Evolutionary conservation across 2,888 invertebrate species (phyloP).

Genomic region (Prionchulus punctatus): DNA sequence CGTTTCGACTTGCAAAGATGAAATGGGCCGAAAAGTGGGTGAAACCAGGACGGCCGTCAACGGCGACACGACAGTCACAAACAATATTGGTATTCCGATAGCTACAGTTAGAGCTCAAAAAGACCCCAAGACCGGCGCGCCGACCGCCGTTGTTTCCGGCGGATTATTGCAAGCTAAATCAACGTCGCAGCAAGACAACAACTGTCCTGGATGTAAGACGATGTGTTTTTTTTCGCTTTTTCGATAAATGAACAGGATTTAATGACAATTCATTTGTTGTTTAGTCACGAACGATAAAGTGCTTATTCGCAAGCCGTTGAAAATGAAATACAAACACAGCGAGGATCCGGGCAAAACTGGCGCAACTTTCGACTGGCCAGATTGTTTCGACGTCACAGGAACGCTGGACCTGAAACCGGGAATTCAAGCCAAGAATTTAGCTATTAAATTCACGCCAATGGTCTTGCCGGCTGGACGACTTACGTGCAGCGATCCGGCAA

Average conservation of each 20-base stretch:
- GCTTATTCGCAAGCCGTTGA: neutral
- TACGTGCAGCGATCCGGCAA: neutral
- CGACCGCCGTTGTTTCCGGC: neutral
- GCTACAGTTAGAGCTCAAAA: neutral
- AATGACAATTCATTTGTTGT: neutral
- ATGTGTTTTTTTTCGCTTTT: neutral
- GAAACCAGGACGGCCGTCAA: neutral
- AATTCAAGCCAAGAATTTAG: neutral
- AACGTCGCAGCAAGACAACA: neutral
- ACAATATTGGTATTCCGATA: neutral
- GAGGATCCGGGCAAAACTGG: too few relatives aligned
- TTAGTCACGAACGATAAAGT: neutral
- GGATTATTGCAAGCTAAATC: neutral
- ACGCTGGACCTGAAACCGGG: neutral
- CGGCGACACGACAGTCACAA: neutral
- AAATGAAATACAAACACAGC: too few relatives aligned
- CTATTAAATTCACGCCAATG: neutral
- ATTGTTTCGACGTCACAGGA: neutral
- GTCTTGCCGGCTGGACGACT: conserved; percentile 1
- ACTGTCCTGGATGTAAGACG: neutral
- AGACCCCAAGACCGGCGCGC: neutral
- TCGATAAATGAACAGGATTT: neutral
- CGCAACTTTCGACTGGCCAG: neutral
- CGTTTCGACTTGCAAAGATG: neutral
- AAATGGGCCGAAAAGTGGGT: neutral